Conservation (phyloP, 1,140 invertebrate genomes). For the Parasteatoda tepidariorum region DNA sequence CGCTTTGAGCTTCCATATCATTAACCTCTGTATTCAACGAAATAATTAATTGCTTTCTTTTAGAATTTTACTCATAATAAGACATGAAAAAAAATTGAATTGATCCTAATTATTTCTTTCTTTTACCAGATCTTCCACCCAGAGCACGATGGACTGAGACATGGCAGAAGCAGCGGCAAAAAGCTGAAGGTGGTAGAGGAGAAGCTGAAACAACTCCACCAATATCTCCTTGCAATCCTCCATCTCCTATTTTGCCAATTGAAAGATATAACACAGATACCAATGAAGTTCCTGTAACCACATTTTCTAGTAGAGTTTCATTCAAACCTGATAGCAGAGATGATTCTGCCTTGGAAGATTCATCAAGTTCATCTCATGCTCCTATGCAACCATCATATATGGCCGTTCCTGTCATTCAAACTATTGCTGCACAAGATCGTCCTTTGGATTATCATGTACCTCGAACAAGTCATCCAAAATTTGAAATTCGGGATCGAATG, state of each 20-base stretch:
- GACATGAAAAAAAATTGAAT: no score
- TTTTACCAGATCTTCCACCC: slow-evolving; percentile 29
- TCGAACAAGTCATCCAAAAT: not conserved
- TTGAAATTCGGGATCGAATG: not conserved
- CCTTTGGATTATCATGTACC: slow-evolving; percentile 46
- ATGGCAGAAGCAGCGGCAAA: slow-evolving; percentile 32
- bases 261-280: not conserved
- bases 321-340: not conserved
- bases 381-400: slow-evolving; percentile 32
- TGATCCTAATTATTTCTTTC: no score
- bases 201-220: slow-evolving; percentile 48
- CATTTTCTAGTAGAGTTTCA: not conserved
- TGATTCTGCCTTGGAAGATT: slow-evolving; percentile 22
- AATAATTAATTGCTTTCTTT: no score
- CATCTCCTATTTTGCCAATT: not conserved
- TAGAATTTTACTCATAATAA: no score
- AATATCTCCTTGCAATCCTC: slow-evolving; percentile 32
- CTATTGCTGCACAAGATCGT: slow-evolving; percentile 11
- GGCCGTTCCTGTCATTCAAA: slow-evolving; percentile 48
- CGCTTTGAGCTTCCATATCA: no score
- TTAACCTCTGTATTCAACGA: no score
- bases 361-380: slow-evolving; percentile 27
- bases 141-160: slow-evolving; percentile 42
- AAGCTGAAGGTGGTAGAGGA: slow-evolving; percentile 26
- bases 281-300: not conserved